A percentile compares a stretch with the other conserved stretches of the same genome.
These are phyloP conservation scores for Porites divaricata DNA, from an alignment of 92 coral and sea anemone species.

Conservation along the genomic window DNA sequence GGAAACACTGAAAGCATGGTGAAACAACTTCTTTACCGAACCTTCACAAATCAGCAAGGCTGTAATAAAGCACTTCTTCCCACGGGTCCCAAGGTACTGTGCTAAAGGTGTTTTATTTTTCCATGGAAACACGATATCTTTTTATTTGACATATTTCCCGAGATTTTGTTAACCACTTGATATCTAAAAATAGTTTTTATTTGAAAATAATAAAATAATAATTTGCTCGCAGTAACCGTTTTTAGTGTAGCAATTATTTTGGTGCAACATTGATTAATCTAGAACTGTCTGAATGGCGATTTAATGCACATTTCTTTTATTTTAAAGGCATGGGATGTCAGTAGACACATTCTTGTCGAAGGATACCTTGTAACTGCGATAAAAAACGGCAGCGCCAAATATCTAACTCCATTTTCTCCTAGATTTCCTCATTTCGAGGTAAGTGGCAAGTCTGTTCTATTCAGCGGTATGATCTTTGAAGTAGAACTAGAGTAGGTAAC, in stretches of 20 bases:
- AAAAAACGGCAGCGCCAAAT: slow-evolving; percentile 6
- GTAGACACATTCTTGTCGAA: slow-evolving; percentile 15
- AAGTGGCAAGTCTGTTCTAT: too few species aligned
- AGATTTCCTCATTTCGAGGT: slow-evolving; percentile 26
- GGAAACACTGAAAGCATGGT: slow-evolving; percentile 22
- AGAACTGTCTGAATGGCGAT: background rate
- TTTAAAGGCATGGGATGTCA: slow-evolving; percentile 9
- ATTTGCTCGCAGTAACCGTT: background rate
- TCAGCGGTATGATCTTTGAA: too few species aligned
- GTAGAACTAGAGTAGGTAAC: too few species aligned
- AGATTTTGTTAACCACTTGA: too few species aligned
- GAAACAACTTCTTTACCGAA: slow-evolving; percentile 11
- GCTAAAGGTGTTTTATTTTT: too few species aligned
- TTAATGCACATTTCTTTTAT: background rate
- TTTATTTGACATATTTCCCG: too few species aligned
- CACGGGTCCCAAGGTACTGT: slow-evolving; percentile 7
- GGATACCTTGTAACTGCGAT: background rate
- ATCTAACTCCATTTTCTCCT: slow-evolving; percentile 2
- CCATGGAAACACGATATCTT: too few species aligned
- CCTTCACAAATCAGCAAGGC: slow-evolving; percentile 13
- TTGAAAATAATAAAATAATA: too few species aligned
- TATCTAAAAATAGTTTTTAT: too few species aligned
- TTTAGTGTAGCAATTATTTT: too few species aligned
- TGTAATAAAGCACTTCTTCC: background rate
- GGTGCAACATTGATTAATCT: too few species aligned